These are phyloP conservation scores for Phataginus tricuspis DNA, from an alignment of 2,797 vertebrate species.

Conservation along the genomic window DNA sequence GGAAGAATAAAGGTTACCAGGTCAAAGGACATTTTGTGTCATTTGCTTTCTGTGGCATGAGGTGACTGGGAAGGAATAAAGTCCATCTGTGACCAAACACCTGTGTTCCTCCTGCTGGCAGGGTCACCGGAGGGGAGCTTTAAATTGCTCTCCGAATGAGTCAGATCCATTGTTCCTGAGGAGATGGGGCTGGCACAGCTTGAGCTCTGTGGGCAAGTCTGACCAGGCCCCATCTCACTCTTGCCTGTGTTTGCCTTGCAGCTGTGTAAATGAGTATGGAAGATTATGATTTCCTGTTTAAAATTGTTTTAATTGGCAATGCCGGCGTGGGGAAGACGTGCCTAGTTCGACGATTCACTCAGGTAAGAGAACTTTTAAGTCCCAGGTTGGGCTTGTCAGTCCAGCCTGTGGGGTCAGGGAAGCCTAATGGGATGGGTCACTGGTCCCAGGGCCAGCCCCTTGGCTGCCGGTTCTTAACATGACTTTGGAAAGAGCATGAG, in stretches of 20 bases:
- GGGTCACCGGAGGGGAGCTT: neutral
- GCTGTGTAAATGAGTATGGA: constrained; percentile 98
- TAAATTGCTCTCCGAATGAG: constrained; percentile 16
- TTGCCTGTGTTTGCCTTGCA: constrained; percentile 82
- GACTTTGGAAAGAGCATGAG: neutral
- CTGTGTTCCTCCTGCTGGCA: neutral
- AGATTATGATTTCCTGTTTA: constrained; percentile 99
- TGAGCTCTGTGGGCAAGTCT: neutral
- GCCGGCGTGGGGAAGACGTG: constrained; percentile 99
- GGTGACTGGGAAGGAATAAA: constrained; percentile 76
- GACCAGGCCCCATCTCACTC: constrained; percentile 23
- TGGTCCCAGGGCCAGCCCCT: neutral
- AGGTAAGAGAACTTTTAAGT: constrained; percentile 88
- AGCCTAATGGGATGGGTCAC: neutral
- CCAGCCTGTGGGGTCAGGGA: neutral
- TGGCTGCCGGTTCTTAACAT: neutral
- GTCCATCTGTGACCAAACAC: constrained; percentile 56
- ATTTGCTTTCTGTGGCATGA: neutral
- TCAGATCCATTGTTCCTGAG: neutral
- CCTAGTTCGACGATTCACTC: constrained; percentile 98
- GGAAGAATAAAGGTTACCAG: constrained; percentile 82
- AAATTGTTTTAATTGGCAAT: constrained; percentile 99
- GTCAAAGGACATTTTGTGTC: constrained; percentile 48
- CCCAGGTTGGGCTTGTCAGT: neutral
- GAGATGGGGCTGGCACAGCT: neutral